These are phyloP conservation scores for Micrasema minimum DNA, from an alignment of 1,140 invertebrate genomes.

Conservation along the genomic window DNA sequence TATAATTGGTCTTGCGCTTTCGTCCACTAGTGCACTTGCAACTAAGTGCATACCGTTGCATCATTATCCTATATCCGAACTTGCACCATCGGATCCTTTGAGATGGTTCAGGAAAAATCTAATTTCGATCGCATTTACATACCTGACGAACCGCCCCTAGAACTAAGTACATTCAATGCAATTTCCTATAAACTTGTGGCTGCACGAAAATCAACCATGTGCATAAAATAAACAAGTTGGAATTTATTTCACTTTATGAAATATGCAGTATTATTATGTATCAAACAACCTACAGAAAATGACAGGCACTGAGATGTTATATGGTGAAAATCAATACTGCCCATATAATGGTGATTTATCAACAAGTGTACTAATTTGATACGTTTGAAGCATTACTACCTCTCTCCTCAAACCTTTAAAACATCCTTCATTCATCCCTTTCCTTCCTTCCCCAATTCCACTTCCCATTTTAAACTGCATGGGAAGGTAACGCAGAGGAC, in stretches of 20 bases:
- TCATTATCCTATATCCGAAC: neutral
- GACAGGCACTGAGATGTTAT: too few relatives aligned
- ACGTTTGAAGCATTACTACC: too few relatives aligned
- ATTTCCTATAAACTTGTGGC: neutral
- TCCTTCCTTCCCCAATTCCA: too few relatives aligned
- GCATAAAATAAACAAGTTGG: neutral
- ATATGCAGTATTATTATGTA: neutral
- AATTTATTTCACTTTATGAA: constrained; percentile 6
- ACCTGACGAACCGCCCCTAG: neutral
- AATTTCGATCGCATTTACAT: constrained; percentile 1
- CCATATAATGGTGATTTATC: too few relatives aligned
- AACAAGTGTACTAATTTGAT: too few relatives aligned
- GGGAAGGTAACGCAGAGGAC: neutral
- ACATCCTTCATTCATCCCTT: too few relatives aligned
- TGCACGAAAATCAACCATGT: neutral
- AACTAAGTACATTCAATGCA: neutral
- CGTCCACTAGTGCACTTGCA: neutral
- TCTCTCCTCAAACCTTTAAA: too few relatives aligned
- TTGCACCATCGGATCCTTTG: neutral
- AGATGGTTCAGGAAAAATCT: neutral
- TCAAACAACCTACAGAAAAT: too few relatives aligned
- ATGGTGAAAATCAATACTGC: too few relatives aligned
- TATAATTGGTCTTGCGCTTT: too few relatives aligned
- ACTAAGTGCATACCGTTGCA: too few relatives aligned
- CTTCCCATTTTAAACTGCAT: neutral